Evolutionary conservation across 2,888 invertebrate genomes (phyloP).

Genomic region (Vannuccia rotundouncinata): DNA sequence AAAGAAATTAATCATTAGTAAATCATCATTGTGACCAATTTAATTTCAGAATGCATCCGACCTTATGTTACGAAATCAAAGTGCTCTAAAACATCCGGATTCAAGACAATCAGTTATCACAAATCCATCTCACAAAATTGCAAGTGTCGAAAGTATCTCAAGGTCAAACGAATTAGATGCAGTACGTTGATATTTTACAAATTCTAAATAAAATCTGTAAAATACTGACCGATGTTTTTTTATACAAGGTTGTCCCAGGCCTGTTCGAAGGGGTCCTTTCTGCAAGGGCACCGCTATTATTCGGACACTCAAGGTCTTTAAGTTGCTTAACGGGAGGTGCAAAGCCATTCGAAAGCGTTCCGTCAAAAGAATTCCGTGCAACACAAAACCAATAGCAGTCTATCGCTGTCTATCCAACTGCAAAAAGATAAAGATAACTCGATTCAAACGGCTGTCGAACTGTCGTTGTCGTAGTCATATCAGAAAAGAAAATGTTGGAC

Average conservation of each 20-base stretch:
- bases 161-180: slow-evolving; percentile 13
- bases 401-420: not conserved
- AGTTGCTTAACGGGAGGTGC: not conserved
- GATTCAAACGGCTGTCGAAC: not conserved
- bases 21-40: not conserved
- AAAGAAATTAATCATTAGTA: not conserved
- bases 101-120: not conserved
- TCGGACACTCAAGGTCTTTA: not conserved
- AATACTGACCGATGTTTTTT: too few species aligned
- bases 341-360: not conserved
- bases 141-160: not conserved
- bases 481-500: not conserved
- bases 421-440: not conserved
- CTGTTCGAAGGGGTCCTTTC: not conserved
- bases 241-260: not conserved
- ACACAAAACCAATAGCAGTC: not conserved
- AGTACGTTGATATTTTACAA: not conserved
- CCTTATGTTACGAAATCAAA: not conserved
- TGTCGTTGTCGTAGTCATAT: slow-evolving; percentile 2
- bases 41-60: slow-evolving; percentile 20
- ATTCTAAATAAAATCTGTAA: not conserved
- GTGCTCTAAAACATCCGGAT: not conserved
- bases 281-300: not conserved
- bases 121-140: not conserved
- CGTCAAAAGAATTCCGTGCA: not conserved